Conservation (phyloP, 2,888 invertebrate species). For the Eudemis profundana region DNA sequence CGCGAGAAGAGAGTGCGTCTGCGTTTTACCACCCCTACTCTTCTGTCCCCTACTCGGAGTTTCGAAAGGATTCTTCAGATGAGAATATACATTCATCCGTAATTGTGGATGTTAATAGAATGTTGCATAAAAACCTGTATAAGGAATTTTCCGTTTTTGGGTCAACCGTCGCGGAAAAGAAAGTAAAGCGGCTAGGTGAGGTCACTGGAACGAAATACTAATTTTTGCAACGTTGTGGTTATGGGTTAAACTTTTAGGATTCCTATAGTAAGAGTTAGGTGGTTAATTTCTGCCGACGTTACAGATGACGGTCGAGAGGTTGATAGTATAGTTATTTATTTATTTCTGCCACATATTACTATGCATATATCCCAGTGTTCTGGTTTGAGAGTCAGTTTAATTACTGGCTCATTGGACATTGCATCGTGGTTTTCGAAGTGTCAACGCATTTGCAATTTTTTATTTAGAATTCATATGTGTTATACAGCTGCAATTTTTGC, state of each 20-base stretch:
- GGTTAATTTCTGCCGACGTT: too few relatives aligned
- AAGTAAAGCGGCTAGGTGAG: constrained; percentile 34
- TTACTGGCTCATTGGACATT: too few relatives aligned
- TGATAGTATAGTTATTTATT: too few relatives aligned
- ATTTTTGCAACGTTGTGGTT: constrained; percentile 1
- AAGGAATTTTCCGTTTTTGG: constrained; percentile 53
- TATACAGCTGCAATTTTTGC: too few relatives aligned
- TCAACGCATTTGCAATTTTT: too few relatives aligned
- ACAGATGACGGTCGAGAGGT: too few relatives aligned
- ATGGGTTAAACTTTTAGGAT: background rate
- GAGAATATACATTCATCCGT: constrained; percentile 60
- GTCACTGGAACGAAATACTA: constrained; percentile 30
- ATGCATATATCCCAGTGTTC: too few relatives aligned
- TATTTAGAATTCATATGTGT: too few relatives aligned
- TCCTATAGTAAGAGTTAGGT: too few relatives aligned
- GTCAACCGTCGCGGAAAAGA: constrained; percentile 50
- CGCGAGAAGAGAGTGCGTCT: constrained; percentile 67
- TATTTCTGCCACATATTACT: too few relatives aligned
- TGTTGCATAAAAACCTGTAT: constrained; percentile 65
- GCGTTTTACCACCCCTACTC: constrained; percentile 83
- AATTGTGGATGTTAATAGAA: constrained; percentile 68
- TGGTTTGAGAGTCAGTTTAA: too few relatives aligned
- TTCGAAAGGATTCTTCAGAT: constrained; percentile 78
- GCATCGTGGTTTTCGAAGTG: too few relatives aligned
- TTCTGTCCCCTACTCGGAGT: constrained; percentile 71